Conservation (phyloP, 2,888 invertebrate genomes). For the Drosophila hamatofila region DNA sequence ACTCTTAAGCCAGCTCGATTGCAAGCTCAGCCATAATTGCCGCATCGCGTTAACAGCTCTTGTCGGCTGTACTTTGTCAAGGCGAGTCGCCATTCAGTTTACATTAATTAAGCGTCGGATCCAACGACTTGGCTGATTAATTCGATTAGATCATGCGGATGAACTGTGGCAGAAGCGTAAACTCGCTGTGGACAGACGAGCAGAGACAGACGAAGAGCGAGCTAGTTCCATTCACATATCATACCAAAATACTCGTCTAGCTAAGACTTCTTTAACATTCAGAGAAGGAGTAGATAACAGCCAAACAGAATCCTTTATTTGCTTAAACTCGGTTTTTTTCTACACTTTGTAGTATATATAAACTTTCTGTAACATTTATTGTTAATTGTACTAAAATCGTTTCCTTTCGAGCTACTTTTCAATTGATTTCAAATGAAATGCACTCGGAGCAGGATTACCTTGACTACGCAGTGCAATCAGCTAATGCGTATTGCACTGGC, state of each 20-base stretch:
- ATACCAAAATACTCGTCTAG: no score
- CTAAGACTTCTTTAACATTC: neutral
- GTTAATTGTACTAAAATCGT: no score
- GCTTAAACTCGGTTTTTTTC: neutral
- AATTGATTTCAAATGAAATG: neutral
- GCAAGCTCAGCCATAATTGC: neutral
- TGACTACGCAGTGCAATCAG: neutral
- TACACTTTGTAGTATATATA: no score
- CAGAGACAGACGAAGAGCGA: no score
- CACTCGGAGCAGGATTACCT: neutral
- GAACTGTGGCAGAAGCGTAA: neutral
- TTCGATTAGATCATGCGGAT: neutral
- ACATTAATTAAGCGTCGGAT: neutral
- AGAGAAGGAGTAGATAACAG: neutral
- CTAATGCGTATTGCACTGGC: neutral
- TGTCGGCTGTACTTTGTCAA: neutral
- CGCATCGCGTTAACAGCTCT: neutral
- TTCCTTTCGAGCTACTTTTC: no score
- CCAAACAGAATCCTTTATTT: neutral
- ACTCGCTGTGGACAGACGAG: no score
- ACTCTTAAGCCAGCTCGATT: neutral
- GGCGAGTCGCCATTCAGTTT: neutral
- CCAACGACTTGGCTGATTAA: neutral
- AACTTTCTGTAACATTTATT: no score
- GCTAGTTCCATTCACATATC: no score